These are phyloP conservation scores for Hetaerina titia DNA, from an alignment of 2,888 invertebrate species.

Conservation along the genomic window DNA sequence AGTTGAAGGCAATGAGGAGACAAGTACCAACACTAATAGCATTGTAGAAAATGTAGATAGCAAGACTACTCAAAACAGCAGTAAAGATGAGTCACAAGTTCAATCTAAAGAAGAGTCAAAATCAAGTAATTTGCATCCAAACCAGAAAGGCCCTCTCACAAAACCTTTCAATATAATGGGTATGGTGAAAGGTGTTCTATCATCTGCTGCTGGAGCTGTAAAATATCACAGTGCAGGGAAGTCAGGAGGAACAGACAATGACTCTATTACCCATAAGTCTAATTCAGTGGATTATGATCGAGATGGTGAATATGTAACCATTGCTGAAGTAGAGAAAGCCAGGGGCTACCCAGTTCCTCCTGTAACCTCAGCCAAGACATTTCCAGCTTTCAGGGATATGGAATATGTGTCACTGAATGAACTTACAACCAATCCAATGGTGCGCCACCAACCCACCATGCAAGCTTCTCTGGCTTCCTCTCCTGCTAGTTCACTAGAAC, in stretches of 20 bases:
- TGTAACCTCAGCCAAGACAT: conserved; percentile 68
- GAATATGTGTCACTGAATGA: conserved; percentile 92
- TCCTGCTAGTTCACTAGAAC: conserved; percentile 78
- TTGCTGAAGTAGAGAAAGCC: conserved; percentile 86
- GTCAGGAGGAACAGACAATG: neutral
- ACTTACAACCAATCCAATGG: conserved; percentile 78
- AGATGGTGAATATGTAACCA: conserved; percentile 90
- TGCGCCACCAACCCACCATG: neutral
- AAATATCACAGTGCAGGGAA: conserved; percentile 15
- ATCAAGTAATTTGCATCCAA: conserved; percentile 72
- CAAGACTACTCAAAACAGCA: conserved; percentile 76
- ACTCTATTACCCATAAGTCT: neutral
- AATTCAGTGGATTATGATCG: conserved; percentile 44
- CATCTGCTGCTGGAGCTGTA: conserved; percentile 71
- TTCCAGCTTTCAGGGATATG: conserved; percentile 77
- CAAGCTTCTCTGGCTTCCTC: conserved; percentile 53
- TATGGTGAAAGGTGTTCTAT: conserved; percentile 81
- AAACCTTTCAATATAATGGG: conserved; percentile 87
- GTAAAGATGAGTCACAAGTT: conserved; percentile 71
- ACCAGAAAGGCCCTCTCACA: conserved; percentile 77
- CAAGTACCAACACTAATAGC: conserved; percentile 69
- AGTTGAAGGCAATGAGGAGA: neutral
- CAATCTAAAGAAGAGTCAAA: conserved; percentile 72
- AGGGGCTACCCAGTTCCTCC: conserved; percentile 71
- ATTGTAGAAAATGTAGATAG: conserved; percentile 69